phyloP scores from a whole-genome alignment of 2,113 vertebrate genomes.

The Cyrtonyx montezumae region DNA sequence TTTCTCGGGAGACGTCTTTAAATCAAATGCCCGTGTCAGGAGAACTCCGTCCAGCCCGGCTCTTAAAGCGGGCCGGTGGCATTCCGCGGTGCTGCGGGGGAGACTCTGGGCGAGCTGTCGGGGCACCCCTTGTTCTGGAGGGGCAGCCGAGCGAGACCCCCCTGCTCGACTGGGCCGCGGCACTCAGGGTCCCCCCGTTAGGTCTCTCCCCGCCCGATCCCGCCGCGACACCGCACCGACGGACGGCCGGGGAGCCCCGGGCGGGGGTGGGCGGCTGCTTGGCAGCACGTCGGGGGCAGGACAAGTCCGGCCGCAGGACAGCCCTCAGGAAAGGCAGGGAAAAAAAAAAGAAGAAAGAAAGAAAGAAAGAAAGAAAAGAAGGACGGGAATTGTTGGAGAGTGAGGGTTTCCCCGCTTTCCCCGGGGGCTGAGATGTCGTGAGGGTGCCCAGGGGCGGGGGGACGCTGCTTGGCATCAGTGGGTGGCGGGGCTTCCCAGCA shows the following conservation, averaged over 20 bases:
- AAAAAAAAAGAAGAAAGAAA: background rate
- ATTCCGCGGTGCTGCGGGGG: background rate
- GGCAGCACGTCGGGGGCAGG: background rate
- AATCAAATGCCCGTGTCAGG: slow-evolving; percentile 1
- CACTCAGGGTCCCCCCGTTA: background rate
- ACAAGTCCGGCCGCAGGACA: background rate
- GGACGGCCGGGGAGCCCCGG: background rate
- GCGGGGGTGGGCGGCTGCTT: background rate
- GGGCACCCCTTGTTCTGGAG: background rate
- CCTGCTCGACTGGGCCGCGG: no score
- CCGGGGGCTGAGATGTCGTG: background rate
- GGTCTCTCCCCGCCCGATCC: background rate
- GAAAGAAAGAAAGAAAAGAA: fast-evolving
- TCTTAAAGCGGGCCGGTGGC: background rate
- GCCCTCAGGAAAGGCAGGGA: background rate
- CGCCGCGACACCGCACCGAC: no score
- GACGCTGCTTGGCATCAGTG: background rate
- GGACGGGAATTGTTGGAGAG: background rate
- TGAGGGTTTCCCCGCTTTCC: background rate
- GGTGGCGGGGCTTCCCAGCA: background rate
- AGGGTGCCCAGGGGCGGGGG: background rate
- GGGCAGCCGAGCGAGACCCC: no score
- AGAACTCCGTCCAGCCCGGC: background rate
- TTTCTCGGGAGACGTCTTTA: slow-evolving; percentile 58
- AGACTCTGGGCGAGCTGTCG: no score